Evolutionary conservation across 2,888 invertebrate genomes (phyloP), one percentile per base, ranked within the genome.

Genomic region (Eudemis profundana): DNA sequence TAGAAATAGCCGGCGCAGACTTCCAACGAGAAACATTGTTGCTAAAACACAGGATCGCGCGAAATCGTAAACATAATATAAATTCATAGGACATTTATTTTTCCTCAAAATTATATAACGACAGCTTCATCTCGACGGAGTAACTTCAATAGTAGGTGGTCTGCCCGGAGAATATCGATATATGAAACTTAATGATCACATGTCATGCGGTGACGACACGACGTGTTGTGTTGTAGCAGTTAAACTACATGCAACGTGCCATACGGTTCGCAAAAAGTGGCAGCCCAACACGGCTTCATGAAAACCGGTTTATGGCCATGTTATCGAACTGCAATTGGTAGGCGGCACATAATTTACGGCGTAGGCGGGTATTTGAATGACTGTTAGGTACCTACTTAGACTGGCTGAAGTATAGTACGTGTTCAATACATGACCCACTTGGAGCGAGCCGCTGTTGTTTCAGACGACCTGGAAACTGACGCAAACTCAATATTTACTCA

Each of bases 1-100:
- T 90, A 90, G 91, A 93, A 93, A 93, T 93, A 93, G 93, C 85
- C 87, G 78, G 82, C 83, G 84, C 82, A 82, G 82, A 83, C 79
- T 82, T 74, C 75, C 77, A 81, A 82, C 78, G 74, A 76, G 79
- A 79, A n/a, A 82, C 78, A 81, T 86, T 84, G 84, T 85, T 84
- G 81, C 82, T 83, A 85, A 87, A 89, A 84, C 78, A 79, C 74
- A 77, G 76, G 76, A 84, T 82, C 76, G 75, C 78, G 74, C 74
- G 75, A 80, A 78, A 82, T 79, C 79, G 81, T 83, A 81, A 84
- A 81, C 81, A 80, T 70, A 50, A 59, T 59, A 15, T 65, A 59
- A 59, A 65, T 51, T 33, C 3, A 19, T 40, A 51, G 10, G 68
- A 42, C 46, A 50, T 54, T 47, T 27, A 69, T 66, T 61, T 68